Evolutionary conservation across 1,140 invertebrate species (phyloP).

Genomic region (Megalopta genalis): DNA sequence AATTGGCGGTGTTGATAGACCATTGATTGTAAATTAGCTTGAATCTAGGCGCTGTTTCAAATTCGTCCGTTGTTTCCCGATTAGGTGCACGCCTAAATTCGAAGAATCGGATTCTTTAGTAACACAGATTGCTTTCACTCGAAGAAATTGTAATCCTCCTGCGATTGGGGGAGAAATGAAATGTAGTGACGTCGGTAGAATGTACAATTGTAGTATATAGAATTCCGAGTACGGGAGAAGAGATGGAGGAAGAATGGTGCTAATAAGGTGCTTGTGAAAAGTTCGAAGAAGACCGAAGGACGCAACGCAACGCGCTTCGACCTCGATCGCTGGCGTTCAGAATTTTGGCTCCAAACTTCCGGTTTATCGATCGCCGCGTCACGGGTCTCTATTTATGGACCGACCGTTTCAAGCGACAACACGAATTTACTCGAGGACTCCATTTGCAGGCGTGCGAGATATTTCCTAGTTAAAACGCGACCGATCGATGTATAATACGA

Average conservation of each 20-base stretch:
- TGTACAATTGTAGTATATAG: not conserved
- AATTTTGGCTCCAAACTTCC: constrained; percentile 59
- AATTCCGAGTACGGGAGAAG: constrained; percentile 19
- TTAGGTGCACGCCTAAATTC: no score
- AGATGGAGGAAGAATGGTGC: constrained; percentile 66
- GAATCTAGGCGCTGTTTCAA: no score
- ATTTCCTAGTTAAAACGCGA: not conserved
- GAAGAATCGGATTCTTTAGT: no score
- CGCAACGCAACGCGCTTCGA: constrained; percentile 30
- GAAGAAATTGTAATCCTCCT: no score
- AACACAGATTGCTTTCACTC: no score
- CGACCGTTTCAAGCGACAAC: not conserved
- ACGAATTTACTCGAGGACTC: not conserved
- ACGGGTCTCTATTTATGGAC: constrained; percentile 10
- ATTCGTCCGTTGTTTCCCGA: no score
- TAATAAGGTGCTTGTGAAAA: constrained; percentile 71
- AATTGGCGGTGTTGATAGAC: no score
- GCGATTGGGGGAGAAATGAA: no score
- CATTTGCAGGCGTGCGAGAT: constrained; percentile 12
- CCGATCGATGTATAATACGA: not conserved
- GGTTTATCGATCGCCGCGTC: constrained; percentile 48
- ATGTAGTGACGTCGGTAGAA: not conserved
- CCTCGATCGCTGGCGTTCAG: constrained; percentile 62
- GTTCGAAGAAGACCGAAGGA: constrained; percentile 52
- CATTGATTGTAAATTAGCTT: no score